Conservation (phyloP, 2,797 vertebrate species). For the Echiichthys vipera region DNA sequence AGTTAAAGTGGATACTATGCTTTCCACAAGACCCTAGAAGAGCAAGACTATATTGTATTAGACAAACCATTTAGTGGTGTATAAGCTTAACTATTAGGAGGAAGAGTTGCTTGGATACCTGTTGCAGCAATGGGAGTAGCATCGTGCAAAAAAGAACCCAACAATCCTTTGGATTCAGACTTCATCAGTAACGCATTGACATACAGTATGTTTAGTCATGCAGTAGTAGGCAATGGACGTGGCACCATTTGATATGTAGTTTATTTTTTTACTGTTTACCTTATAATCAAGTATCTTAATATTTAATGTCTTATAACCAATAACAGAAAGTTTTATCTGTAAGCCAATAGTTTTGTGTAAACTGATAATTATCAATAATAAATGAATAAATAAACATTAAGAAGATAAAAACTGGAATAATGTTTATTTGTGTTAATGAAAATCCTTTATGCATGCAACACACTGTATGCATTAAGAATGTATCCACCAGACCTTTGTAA, state of each 20-base stretch:
- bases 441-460: no score
- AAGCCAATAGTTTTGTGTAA: neutral
- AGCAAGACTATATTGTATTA: neutral
- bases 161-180: no score
- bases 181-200: neutral
- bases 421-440: no score
- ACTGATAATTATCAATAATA: neutral
- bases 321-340: neutral
- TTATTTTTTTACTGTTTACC: neutral
- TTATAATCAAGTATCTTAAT: neutral
- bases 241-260: neutral
- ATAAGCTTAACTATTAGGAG: neutral
- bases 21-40: neutral
- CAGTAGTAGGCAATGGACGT: neutral
- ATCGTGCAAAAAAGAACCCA: neutral
- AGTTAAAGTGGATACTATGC: neutral
- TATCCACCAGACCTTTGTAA: no score
- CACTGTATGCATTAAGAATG: no score
- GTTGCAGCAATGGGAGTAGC: neutral
- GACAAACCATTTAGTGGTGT: neutral
- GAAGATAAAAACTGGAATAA: no score
- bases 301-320: neutral
- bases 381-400: no score
- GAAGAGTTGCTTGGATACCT: neutral
- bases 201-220: neutral